Evolutionary conservation across 1,140 invertebrate genomes (phyloP).

Genomic region (Eurosta solidaginis): DNA sequence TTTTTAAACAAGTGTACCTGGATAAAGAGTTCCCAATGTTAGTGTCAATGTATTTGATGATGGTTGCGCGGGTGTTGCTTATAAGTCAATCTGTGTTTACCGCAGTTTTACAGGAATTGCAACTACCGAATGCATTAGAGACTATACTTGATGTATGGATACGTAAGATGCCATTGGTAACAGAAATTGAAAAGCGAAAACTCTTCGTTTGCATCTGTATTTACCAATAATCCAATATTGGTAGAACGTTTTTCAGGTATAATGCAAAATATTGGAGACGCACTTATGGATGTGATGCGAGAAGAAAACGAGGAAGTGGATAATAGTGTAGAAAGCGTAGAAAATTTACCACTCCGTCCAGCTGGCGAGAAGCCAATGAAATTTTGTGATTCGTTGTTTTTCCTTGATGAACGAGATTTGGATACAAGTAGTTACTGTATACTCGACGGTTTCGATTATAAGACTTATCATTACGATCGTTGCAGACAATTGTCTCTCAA

Average conservation of each 20-base stretch:
- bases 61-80: slow-evolving; percentile 78
- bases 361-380: slow-evolving; percentile 33
- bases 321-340: slow-evolving; percentile 50
- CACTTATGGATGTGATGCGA: slow-evolving; percentile 83
- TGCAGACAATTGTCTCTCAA: slow-evolving; percentile 65
- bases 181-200: slow-evolving; percentile 80
- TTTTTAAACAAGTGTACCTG: slow-evolving; percentile 69
- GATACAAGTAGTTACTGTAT: slow-evolving; percentile 39
- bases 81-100: slow-evolving; percentile 75
- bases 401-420: slow-evolving; percentile 52
- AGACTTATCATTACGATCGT: slow-evolving; percentile 61
- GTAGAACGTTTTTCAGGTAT: slow-evolving; percentile 76
- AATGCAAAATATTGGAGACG: slow-evolving; percentile 78
- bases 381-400: slow-evolving; percentile 54
- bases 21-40: slow-evolving; percentile 73
- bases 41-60: slow-evolving; percentile 75
- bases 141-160: slow-evolving; percentile 78
- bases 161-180: slow-evolving; percentile 77
- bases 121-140: slow-evolving; percentile 67
- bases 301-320: slow-evolving; percentile 59
- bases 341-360: slow-evolving; percentile 34
- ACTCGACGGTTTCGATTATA: slow-evolving; percentile 50
- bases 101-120: slow-evolving; percentile 66
- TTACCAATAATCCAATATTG: slow-evolving; percentile 72
- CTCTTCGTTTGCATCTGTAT: slow-evolving; percentile 76